Percentiles rank a stretch among this genome's conserved stretches.
Conservation (phyloP, 2,797 vertebrate species). For the Octomys mimax region DNA sequence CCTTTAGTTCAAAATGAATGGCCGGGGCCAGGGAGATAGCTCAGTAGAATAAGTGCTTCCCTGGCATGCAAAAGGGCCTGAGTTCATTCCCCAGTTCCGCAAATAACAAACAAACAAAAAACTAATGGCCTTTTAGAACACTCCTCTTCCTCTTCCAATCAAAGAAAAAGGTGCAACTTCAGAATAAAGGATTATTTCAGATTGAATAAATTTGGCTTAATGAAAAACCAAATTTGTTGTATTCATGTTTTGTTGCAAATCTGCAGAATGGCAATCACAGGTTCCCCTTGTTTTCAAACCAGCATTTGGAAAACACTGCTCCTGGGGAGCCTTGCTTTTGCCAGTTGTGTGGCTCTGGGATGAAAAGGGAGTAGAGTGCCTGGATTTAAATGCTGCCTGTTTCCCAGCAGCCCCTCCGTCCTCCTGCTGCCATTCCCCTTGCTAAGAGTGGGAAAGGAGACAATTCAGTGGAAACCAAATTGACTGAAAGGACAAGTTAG, state of each 20-base stretch:
- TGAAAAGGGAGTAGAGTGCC: neutral
- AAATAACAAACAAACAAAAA: too few species aligned
- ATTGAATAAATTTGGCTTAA: conserved; percentile 70
- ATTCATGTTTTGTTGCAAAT: conserved; percentile 68
- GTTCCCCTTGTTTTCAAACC: conserved; percentile 32
- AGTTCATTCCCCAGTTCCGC: too few species aligned
- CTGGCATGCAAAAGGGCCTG: too few species aligned
- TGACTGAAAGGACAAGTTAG: neutral
- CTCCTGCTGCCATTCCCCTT: neutral
- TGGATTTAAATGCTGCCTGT: neutral
- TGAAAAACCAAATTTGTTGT: conserved; percentile 50
- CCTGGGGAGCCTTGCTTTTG: conserved; percentile 58
- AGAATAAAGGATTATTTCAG: conserved; percentile 74
- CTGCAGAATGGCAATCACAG: conserved; percentile 14
- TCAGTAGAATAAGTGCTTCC: too few species aligned
- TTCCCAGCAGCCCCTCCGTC: neutral
- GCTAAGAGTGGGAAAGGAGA: neutral
- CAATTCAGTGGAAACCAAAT: neutral
- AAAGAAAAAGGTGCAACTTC: conserved; percentile 50
- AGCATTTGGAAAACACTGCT: neutral
- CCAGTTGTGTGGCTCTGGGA: neutral
- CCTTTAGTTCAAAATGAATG: neutral
- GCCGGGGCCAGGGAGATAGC: too few species aligned
- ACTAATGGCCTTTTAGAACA: conserved; percentile 4
- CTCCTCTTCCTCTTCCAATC: neutral